Evolutionary conservation across 2,888 invertebrate genomes (phyloP), one percentile per base, ranked within the genome.

Genomic region (Oxycera nigricornis): DNA sequence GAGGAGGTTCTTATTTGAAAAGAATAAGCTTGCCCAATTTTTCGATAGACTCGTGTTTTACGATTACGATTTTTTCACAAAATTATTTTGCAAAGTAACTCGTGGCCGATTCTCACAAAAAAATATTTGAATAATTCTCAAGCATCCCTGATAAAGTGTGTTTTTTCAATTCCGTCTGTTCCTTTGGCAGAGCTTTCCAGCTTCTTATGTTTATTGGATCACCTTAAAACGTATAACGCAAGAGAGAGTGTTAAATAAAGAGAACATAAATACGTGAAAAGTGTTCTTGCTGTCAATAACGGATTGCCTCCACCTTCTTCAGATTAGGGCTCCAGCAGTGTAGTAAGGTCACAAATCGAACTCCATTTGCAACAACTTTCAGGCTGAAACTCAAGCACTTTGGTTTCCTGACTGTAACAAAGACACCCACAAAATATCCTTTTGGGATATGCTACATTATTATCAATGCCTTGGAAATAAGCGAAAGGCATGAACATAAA

Each of bases 261-360:
- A n/a, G 35, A n/a, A 70, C 52, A 52, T 31, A 55, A 41, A 70
- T 31, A 55, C 52, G 24, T 26, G 68, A 35, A 52, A 68, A 52
- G 31, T 55, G 55, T 70, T 55, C 46, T 31, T 46, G 46, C 68
- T 68, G 55, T 70, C 70, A 55, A 70, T 70, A 70, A 70, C 55
- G 55, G 31, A 70, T 70, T 55, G 52, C 30, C 52, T 70, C 35
- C 52, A 52, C 9, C 20, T n/a, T 28, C 22, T 46, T 55, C n/a
- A n/a, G 46, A 70, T 55, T 55, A 22, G 50, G 24, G n/a, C 1
- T 7, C 30, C 14, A 26, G 70, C 70, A 4, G 14, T 7, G 65
- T 26, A 59, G 4, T 28, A 14, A 61, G 11, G 31, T 30, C 61
- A 1, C 17, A 17, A 61, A 61, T 61, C 61, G 61, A 61, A 67